Evolutionary conservation across 23 tunicate genomes (phyloP).

Genomic region (Trididemnum miniatum): DNA sequence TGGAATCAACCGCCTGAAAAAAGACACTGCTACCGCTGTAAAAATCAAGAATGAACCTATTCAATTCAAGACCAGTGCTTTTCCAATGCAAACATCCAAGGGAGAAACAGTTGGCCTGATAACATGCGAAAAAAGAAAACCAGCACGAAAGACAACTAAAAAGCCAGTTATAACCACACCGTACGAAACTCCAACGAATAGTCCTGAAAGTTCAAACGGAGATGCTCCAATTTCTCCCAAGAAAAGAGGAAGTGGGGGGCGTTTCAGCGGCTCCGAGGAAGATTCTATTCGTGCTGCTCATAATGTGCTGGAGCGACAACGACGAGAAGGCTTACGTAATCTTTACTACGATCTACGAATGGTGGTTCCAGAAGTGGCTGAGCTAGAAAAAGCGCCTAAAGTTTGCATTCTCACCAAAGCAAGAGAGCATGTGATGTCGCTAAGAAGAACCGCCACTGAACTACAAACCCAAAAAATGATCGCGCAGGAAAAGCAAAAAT

Average conservation of each 20-base stretch:
- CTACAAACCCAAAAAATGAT: slow-evolving; percentile 24
- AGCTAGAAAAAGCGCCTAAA: slow-evolving; percentile 69
- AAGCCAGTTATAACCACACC: background rate
- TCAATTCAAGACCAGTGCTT: background rate
- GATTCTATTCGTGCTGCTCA: slow-evolving; percentile 77
- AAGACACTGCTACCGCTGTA: background rate
- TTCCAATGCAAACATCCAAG: background rate
- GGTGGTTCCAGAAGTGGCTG: slow-evolving; percentile 64
- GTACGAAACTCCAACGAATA: slow-evolving; percentile 55
- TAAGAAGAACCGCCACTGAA: slow-evolving; percentile 22
- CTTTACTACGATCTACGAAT: slow-evolving; percentile 63
- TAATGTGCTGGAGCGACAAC: slow-evolving; percentile 83
- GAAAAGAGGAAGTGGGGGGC: slow-evolving; percentile 20
- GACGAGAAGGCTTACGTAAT: slow-evolving; percentile 79
- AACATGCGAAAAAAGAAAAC: background rate
- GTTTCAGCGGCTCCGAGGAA: slow-evolving; percentile 54
- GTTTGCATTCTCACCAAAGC: slow-evolving; percentile 84
- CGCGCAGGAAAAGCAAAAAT: slow-evolving; percentile 9
- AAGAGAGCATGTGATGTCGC: slow-evolving; percentile 53
- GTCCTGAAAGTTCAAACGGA: slow-evolving; percentile 52
- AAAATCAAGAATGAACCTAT: slow-evolving; percentile 10
- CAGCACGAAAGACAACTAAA: slow-evolving; percentile 34
- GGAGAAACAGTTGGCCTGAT: background rate
- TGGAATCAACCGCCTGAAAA: slow-evolving; percentile 34
- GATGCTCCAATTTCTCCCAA: slow-evolving; percentile 47